These are phyloP conservation scores for Sinotaia quadrata DNA, from an alignment of 2,888 invertebrate species.

Conservation along the genomic window DNA sequence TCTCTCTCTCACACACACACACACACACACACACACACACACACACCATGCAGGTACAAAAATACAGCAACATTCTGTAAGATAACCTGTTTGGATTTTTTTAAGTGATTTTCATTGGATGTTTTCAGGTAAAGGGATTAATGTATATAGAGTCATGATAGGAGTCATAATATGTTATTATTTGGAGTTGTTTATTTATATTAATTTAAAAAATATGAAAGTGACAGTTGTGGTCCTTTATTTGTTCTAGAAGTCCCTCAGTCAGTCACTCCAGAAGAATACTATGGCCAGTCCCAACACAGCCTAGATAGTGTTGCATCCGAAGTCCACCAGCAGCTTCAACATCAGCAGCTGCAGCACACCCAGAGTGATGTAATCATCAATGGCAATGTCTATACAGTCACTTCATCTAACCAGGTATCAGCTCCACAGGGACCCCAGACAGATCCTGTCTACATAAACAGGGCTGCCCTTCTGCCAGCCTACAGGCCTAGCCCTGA, in stretches of 20 bases:
- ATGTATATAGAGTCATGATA: no score
- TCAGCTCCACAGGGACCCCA: slow-evolving; percentile 28
- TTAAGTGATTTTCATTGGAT: no score
- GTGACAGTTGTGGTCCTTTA: neutral
- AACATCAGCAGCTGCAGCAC: slow-evolving; percentile 25
- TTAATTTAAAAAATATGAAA: no score
- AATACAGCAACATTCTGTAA: neutral
- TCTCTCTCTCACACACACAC: neutral
- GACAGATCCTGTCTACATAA: slow-evolving; percentile 47
- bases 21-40: neutral
- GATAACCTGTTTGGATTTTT: neutral
- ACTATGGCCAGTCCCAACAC: slow-evolving; percentile 56
- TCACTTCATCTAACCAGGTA: neutral
- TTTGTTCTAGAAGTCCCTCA: slow-evolving; percentile 30
- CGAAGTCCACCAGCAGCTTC: slow-evolving; percentile 27
- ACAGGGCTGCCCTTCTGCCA: slow-evolving; percentile 62
- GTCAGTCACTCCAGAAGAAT: slow-evolving; percentile 47
- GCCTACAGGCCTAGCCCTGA: slow-evolving; percentile 87
- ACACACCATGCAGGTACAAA: neutral
- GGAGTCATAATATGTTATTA: no score
- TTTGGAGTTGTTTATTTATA: no score
- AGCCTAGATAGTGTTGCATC: slow-evolving; percentile 47
- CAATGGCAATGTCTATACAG: slow-evolving; percentile 9
- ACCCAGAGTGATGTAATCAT: slow-evolving; percentile 12
- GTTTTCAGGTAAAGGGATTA: no score